Percentiles rank a stretch among this genome's conserved stretches.
These are phyloP conservation scores for Triplophysa yarkandensis DNA, from an alignment of 2,797 vertebrate species.

Conservation along the genomic window DNA sequence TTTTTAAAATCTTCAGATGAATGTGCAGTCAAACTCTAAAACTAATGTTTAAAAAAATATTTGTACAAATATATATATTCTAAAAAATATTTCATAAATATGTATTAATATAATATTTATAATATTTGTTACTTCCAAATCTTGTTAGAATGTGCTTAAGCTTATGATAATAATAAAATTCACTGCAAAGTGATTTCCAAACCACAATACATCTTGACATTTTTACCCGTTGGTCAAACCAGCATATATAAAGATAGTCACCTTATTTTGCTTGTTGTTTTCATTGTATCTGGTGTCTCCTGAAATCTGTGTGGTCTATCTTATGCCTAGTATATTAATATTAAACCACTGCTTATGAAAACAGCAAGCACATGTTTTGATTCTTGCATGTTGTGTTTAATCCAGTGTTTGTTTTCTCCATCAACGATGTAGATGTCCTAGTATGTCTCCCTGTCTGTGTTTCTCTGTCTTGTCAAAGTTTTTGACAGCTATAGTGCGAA, in stretches of 20 bases:
- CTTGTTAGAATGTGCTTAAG: neutral
- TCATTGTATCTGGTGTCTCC: conserved; percentile 25
- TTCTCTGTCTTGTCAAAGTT: conserved; percentile 32
- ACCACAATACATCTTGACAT: neutral
- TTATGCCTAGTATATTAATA: conserved; percentile 22
- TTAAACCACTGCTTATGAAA: conserved; percentile 41
- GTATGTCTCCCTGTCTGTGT: neutral
- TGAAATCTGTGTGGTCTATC: conserved; percentile 45
- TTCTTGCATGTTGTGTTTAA: conserved; percentile 13
- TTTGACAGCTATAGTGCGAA: conserved; percentile 74
- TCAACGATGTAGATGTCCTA: neutral
- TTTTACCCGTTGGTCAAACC: neutral
- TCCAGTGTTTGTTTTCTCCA: neutral
- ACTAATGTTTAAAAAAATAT: too few species aligned
- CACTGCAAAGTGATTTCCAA: neutral
- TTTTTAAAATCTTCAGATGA: too few species aligned
- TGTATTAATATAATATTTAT: too few species aligned
- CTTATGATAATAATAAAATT: too few species aligned
- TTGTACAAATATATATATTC: too few species aligned
- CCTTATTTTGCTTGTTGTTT: conserved; percentile 1
- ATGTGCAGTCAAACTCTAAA: too few species aligned
- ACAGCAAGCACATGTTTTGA: conserved; percentile 13
- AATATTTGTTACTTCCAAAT: too few species aligned
- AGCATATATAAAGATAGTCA: conserved; percentile 8
- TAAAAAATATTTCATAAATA: too few species aligned